Percentiles rank a stretch among this genome's conserved stretches.
Evolutionary conservation across 1,140 invertebrate species (phyloP).

Genomic region (Hesperophylax magnus): DNA sequence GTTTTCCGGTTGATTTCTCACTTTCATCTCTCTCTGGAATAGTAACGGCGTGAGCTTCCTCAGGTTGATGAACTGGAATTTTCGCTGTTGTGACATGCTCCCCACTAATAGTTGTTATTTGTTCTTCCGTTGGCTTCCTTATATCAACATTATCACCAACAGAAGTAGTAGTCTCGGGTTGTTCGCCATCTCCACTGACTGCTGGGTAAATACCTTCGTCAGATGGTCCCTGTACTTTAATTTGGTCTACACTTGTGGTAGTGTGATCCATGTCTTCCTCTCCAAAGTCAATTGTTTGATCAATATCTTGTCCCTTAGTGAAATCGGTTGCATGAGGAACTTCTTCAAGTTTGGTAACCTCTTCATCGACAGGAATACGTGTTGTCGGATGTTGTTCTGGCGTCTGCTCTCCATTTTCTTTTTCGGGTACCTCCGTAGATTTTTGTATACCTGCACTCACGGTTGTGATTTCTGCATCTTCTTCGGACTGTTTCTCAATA

Average conservation of each 20-base stretch:
- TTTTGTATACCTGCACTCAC: background rate
- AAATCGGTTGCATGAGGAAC: background rate
- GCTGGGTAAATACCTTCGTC: background rate
- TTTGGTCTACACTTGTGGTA: background rate
- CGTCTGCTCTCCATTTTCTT: too few relatives aligned
- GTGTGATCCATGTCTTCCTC: background rate
- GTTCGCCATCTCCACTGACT: background rate
- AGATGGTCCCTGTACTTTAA: background rate
- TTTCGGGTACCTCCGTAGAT: background rate
- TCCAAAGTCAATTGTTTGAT: background rate
- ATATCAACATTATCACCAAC: background rate
- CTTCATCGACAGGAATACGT: background rate
- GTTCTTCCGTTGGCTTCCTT: constrained; percentile 3
- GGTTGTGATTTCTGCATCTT: background rate
- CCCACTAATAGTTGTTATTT: background rate
- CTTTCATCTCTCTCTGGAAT: background rate
- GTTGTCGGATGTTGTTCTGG: background rate
- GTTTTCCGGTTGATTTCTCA: constrained; percentile 12
- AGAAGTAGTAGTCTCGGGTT: background rate
- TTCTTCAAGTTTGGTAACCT: background rate
- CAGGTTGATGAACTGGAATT: constrained; percentile 11
- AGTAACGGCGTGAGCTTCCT: background rate
- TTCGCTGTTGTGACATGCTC: background rate
- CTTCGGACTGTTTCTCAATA: background rate
- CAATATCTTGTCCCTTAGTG: constrained; percentile 1